A percentile compares a stretch with the other conserved stretches of the same genome.
Evolutionary conservation across 2,888 invertebrate species (phyloP).

Genomic region (Scaptomyza caliginosa): DNA sequence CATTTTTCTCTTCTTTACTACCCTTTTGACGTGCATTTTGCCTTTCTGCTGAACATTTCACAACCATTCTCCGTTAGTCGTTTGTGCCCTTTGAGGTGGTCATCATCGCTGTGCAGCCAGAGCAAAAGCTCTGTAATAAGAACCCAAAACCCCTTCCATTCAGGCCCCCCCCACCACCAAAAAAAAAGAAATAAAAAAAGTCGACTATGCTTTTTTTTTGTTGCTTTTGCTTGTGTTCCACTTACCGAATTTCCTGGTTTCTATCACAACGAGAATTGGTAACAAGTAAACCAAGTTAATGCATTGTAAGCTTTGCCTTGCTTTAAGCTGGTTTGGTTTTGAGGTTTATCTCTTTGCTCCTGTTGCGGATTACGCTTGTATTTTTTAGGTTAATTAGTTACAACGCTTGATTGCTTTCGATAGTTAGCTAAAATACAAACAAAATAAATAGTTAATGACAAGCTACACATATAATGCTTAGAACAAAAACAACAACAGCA

Average conservation of each 20-base stretch:
- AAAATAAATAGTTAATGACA: too few relatives aligned
- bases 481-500: slow-evolving; percentile 2
- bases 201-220: slow-evolving; percentile 11
- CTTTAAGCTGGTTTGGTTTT: slow-evolving; percentile 23
- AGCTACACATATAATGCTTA: slow-evolving; percentile 16
- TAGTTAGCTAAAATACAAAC: not conserved
- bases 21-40: slow-evolving; percentile 24
- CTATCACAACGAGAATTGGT: slow-evolving; percentile 32
- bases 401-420: not conserved
- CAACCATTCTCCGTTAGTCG: slow-evolving; percentile 11
- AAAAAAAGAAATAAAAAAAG: too few relatives aligned
- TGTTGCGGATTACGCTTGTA: not conserved
- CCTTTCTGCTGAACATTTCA: slow-evolving; percentile 22
- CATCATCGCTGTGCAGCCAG: slow-evolving; percentile 11
- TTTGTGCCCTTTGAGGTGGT: slow-evolving; percentile 61
- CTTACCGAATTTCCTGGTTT: slow-evolving; percentile 44
- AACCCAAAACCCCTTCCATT: not conserved
- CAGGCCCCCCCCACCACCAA: too few relatives aligned
- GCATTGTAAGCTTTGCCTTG: slow-evolving; percentile 14
- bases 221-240: slow-evolving; percentile 24
- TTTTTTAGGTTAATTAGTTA: slow-evolving; percentile 45
- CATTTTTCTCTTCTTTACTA: slow-evolving; percentile 18
- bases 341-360: not conserved
- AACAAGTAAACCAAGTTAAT: slow-evolving; percentile 28
- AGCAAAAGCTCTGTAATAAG: slow-evolving; percentile 10